phyloP scores from a whole-genome alignment of 2,797 vertebrate species.

The Staurois parvus region DNA sequence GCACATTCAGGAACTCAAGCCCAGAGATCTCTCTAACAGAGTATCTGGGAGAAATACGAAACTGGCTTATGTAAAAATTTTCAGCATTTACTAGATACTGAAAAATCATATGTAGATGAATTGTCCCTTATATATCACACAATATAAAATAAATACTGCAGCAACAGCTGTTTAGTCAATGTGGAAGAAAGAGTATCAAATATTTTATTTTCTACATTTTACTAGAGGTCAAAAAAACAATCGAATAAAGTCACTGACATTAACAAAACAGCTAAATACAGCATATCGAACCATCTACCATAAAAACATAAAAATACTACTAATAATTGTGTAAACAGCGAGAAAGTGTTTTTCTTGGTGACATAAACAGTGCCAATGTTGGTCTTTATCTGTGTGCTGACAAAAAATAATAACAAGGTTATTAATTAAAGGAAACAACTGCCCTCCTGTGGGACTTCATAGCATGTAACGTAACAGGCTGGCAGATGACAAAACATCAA shows the following conservation, averaged over 20 bases:
- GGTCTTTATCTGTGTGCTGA: not conserved
- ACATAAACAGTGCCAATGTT: not conserved
- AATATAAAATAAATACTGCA: not conserved
- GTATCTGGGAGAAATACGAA: too few species aligned
- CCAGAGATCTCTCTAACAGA: too few species aligned
- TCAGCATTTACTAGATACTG: too few species aligned
- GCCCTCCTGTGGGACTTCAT: not conserved
- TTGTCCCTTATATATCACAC: too few species aligned
- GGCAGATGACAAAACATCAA: slow-evolving; percentile 11
- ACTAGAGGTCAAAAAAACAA: not conserved
- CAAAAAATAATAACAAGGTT: slow-evolving; percentile 16
- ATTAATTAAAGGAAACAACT: slow-evolving; percentile 31
- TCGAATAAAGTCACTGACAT: not conserved
- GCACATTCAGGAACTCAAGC: too few species aligned
- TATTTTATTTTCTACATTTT: not conserved
- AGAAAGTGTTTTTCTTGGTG: not conserved
- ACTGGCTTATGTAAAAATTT: too few species aligned
- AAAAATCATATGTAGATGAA: too few species aligned
- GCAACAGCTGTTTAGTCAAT: not conserved
- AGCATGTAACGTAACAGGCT: slow-evolving; percentile 1
- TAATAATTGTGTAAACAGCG: not conserved
- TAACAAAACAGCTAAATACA: not conserved
- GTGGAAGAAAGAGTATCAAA: not conserved
- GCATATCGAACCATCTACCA: not conserved
- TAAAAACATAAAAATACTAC: not conserved